Percentiles rank a stretch among this genome's conserved stretches.
Conservation (phyloP, 2,888 invertebrate species). For the Eilema griseolum region DNA sequence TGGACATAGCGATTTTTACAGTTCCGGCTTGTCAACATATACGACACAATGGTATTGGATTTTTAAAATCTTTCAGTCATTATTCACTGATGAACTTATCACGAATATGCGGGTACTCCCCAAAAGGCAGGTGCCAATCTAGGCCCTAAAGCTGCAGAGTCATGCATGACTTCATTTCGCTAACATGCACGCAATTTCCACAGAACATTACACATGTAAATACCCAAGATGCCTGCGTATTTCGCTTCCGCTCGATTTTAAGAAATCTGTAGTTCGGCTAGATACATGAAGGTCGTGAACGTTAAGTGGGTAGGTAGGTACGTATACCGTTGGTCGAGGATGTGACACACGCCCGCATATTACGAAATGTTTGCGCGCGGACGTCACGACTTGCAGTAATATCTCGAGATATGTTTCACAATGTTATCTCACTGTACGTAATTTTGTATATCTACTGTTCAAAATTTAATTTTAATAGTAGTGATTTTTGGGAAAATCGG, state of each 20-base stretch:
- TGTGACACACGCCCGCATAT: constrained; percentile 8
- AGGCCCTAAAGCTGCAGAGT: background rate
- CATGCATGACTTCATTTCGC: constrained; percentile 18
- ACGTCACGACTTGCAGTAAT: background rate
- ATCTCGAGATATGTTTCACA: constrained; percentile 2
- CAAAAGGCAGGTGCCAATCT: background rate
- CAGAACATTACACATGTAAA: constrained; percentile 19
- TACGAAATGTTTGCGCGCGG: background rate
- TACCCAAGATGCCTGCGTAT: constrained; percentile 16
- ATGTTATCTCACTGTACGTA: background rate
- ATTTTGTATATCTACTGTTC: background rate
- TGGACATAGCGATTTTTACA: background rate
- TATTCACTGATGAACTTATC: background rate
- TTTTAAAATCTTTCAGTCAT: background rate
- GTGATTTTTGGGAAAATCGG: too few species aligned
- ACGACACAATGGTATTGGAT: background rate
- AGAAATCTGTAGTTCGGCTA: constrained; percentile 8
- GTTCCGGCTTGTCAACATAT: too few species aligned
- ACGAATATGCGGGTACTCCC: background rate
- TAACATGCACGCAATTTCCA: constrained; percentile 18
- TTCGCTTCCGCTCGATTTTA: constrained; percentile 5
- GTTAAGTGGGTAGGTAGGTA: background rate
- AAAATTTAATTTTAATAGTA: background rate
- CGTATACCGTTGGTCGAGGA: constrained; percentile 12
- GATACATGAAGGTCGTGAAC: background rate